Conservation (phyloP, 2,888 invertebrate genomes). For the Standfussiana lucernea region DNA sequence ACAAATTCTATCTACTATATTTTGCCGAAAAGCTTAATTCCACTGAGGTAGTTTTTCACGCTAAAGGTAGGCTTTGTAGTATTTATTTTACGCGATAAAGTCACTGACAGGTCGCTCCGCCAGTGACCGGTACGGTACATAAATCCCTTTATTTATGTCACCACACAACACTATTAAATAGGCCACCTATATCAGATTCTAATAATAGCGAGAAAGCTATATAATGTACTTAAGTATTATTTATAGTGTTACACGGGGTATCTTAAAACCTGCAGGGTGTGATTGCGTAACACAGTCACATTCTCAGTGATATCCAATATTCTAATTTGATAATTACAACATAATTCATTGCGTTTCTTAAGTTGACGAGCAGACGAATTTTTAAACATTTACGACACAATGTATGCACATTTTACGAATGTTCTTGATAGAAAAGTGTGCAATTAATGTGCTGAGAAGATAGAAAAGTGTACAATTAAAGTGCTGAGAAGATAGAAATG, state of each 20-base stretch:
- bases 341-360: not conserved
- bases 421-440: too few relatives aligned
- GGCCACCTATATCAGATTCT: slow-evolving; percentile 31
- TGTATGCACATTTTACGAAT: not conserved
- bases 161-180: slow-evolving; percentile 37
- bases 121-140: slow-evolving; percentile 13
- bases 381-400: not conserved
- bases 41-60: not conserved
- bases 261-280: too few relatives aligned
- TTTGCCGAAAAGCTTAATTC: not conserved
- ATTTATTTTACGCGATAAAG: slow-evolving; percentile 5
- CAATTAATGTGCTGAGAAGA: too few relatives aligned
- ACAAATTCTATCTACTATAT: not conserved
- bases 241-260: not conserved
- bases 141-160: slow-evolving; percentile 24
- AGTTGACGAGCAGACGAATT: not conserved
- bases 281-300: not conserved
- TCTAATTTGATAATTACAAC: not conserved
- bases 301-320: not conserved
- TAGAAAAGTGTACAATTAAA: not conserved
- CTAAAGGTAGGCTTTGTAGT: not conserved
- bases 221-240: not conserved
- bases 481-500: too few relatives aligned
- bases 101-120: not conserved
- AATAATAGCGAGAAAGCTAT: slow-evolving; percentile 12